Percentiles rank a stretch among this genome's conserved stretches.
Evolutionary conservation across 2,113 vertebrate species (phyloP).

Genomic region (Mesoclemmys tuberculata): DNA sequence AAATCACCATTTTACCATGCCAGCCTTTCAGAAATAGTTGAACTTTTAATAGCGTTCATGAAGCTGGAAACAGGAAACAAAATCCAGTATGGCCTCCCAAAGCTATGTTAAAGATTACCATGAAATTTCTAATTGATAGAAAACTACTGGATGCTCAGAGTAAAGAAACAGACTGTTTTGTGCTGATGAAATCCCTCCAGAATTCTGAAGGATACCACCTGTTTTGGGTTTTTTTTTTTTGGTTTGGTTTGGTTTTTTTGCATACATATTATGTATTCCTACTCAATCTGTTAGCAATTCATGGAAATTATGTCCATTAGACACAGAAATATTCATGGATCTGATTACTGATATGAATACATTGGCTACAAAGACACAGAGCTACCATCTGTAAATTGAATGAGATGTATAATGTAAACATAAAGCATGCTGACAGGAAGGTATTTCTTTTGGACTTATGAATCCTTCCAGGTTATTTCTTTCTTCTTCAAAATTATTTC

Average conservation of each 20-base stretch:
- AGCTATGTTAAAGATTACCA: not conserved
- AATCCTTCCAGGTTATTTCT: not conserved
- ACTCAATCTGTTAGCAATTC: conserved; percentile 56
- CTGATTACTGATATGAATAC: conserved; percentile 53
- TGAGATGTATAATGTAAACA: conserved; percentile 13
- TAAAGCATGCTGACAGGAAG: not conserved
- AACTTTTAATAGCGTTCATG: not conserved
- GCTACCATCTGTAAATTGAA: conserved; percentile 20
- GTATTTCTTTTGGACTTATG: conserved; percentile 33
- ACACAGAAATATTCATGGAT: conserved; percentile 47
- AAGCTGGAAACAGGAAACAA: not conserved
- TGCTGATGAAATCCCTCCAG: conserved; percentile 31
- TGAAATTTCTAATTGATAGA: conserved; percentile 46
- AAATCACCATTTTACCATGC: not conserved
- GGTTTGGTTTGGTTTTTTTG: conserved; percentile 32
- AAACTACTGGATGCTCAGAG: not conserved
- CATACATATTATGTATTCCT: conserved; percentile 31
- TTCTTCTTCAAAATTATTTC: not conserved
- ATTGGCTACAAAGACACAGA: conserved; percentile 33
- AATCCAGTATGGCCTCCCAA: not conserved
- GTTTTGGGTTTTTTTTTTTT: not conserved
- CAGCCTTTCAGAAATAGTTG: not conserved
- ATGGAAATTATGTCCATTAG: conserved; percentile 57
- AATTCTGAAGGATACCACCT: conserved; percentile 51
- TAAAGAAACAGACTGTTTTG: conserved; percentile 9